Evolutionary conservation across 1,140 invertebrate species (phyloP).

Genomic region (Sweltsa coloradensis): DNA sequence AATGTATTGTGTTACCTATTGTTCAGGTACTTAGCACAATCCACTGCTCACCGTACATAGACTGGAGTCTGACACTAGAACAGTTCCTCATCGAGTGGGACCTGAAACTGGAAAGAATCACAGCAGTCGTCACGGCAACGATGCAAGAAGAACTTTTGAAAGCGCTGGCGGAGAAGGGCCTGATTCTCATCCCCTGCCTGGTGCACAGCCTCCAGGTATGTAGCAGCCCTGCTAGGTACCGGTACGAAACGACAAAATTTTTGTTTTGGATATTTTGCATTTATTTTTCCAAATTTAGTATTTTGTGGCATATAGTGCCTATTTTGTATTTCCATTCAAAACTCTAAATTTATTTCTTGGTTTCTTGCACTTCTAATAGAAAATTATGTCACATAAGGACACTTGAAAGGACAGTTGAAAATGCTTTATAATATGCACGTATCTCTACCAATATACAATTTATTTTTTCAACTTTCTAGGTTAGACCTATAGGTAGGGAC

Average conservation of each 20-base stretch:
- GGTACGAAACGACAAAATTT: too few species aligned
- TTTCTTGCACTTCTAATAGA: too few species aligned
- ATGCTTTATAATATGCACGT: too few species aligned
- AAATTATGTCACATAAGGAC: too few species aligned
- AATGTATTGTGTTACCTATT: too few species aligned
- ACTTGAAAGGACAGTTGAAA: too few species aligned
- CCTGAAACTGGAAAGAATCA: slow-evolving; percentile 31
- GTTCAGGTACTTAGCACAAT: slow-evolving; percentile 10
- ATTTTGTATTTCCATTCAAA: background rate
- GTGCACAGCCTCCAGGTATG: slow-evolving; percentile 32
- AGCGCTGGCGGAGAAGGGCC: slow-evolving; percentile 26
- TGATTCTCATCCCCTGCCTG: slow-evolving; percentile 34
- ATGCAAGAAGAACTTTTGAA: slow-evolving; percentile 25
- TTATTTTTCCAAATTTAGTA: background rate
- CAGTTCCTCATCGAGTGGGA: slow-evolving; percentile 32
- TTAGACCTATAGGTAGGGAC: too few species aligned
- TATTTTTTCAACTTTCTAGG: too few species aligned
- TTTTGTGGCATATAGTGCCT: background rate
- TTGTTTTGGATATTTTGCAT: background rate
- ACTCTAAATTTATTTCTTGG: too few species aligned
- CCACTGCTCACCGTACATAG: slow-evolving; percentile 10
- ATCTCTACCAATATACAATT: too few species aligned
- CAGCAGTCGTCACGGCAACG: slow-evolving; percentile 32
- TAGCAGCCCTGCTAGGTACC: too few species aligned
- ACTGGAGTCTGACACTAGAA: slow-evolving; percentile 30